These are phyloP conservation scores for Catostomus latipinnis DNA, from an alignment of 2,797 vertebrate species.

Conservation along the genomic window DNA sequence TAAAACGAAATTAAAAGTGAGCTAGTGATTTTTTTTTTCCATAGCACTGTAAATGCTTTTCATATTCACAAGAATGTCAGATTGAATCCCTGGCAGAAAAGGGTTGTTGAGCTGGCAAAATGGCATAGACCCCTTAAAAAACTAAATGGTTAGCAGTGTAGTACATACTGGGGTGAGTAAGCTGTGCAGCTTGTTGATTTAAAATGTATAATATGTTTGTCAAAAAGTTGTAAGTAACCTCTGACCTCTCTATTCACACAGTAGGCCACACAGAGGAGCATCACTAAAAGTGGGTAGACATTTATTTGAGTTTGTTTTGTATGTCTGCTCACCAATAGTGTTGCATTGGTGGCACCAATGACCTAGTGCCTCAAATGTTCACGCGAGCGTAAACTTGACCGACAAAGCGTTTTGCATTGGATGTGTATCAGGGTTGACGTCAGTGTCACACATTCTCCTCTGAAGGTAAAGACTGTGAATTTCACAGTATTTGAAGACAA, in stretches of 20 bases:
- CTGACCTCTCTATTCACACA: neutral
- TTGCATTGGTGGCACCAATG: constrained; percentile 41
- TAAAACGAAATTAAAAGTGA: neutral
- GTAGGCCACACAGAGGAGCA: neutral
- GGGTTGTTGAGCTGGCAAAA: constrained; percentile 17
- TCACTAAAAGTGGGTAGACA: neutral
- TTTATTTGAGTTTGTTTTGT: neutral
- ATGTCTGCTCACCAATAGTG: constrained; percentile 13
- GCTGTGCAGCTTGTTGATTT: too few relatives aligned
- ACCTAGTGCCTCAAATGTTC: constrained; percentile 49
- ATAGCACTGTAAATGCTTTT: neutral
- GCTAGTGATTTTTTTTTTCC: neutral
- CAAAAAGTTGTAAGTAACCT: too few relatives aligned
- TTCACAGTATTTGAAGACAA: neutral
- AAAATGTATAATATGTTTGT: neutral
- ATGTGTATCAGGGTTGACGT: constrained; percentile 12
- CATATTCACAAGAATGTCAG: constrained; percentile 17
- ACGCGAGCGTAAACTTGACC: constrained; percentile 39
- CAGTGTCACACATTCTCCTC: neutral
- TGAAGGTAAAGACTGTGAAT: neutral
- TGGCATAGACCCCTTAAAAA: neutral
- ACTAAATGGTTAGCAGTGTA: neutral
- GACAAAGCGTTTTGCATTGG: constrained; percentile 38
- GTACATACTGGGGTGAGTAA: too few relatives aligned
- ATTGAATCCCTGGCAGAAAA: constrained; percentile 15